Evolutionary conservation across 1,140 invertebrate species (phyloP), one percentile per base, ranked within the genome.

Genomic region (Archegozetes longisetosus): DNA sequence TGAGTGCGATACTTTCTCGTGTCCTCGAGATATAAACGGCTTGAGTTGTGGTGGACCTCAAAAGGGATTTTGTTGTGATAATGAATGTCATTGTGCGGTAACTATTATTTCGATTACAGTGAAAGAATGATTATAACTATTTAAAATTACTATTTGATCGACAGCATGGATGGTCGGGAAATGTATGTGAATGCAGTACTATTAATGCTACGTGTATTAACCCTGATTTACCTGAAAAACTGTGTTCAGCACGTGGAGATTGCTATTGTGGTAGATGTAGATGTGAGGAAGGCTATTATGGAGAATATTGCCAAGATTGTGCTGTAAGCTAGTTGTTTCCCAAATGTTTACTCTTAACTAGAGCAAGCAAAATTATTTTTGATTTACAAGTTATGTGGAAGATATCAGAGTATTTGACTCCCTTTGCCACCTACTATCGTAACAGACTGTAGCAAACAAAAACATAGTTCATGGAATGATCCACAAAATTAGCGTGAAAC

Each of bases 1-100:
- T 70, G 83, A 96, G 70, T 96, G 91, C 73, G 88, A 95, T 70
- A 89, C 94, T 74, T 95, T 89, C 69, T 86, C 85, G 14, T 95
- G 92, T 70, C 85, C 89, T 69, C 80, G 85, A 63, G 78, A 84
- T 70, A 53, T 51, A 9, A 80, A 85, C 69, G 82, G 84, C 24
- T 66, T 79, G 63, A 71, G 91, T 9, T 94, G 90, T 72, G 86
- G 85, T 28, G 85, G 83, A 61, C 20, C 70, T 49, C 27, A 48
- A 13, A 32, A 50, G 27, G 64, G 64, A 28, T 27, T 12, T 4
- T 65, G 64, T 48, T 65, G 64, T 62, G 50, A 51, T 51, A 61
- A 59, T 20, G 79, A 90, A 71, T 97, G 92, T 66, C 78, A 92
- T 53, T 97, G 92, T 69, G 32, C 17, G 32, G 32, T 40, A 40